phyloP scores from a whole-genome alignment of 2,797 vertebrate genomes.

The Smutsia gigantea region DNA sequence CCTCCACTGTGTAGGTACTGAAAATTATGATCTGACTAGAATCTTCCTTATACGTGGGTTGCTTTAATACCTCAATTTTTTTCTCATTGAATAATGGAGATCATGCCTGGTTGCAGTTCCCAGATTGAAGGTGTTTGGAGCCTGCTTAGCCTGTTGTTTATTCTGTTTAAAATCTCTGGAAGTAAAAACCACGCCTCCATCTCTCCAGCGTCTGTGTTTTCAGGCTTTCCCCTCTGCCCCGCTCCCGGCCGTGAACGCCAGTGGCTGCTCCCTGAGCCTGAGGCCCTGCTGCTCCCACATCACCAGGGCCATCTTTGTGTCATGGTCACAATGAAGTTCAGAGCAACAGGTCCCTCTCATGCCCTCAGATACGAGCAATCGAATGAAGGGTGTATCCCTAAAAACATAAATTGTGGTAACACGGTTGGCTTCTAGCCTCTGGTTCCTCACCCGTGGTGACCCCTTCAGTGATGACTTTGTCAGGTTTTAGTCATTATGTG shows the following conservation, averaged over 20 bases:
- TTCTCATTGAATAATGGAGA: not conserved
- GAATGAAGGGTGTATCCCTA: not conserved
- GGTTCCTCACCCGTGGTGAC: not conserved
- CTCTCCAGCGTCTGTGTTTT: not conserved
- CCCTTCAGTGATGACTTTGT: not conserved
- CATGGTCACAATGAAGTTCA: not conserved
- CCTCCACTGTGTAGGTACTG: not conserved
- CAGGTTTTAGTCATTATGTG: not conserved
- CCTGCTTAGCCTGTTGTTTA: not conserved
- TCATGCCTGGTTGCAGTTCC: not conserved
- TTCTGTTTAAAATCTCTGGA: not conserved
- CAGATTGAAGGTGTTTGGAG: not conserved
- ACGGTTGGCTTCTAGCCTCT: not conserved
- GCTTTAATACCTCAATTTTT: not conserved
- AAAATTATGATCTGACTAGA: not conserved
- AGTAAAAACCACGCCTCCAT: not conserved
- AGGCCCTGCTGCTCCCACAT: not conserved
- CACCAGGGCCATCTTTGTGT: not conserved
- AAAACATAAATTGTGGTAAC: not conserved
- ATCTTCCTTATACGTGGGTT: not conserved
- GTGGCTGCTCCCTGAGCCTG: too few relatives aligned
- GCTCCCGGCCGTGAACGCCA: too few relatives aligned
- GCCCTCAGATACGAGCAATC: not conserved
- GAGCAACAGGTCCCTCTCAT: not conserved
- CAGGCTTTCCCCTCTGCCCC: too few relatives aligned